Base-by-base conservation (phyloP, 2,113 vertebrate species). In the Halcyon senegalensis region DNA sequence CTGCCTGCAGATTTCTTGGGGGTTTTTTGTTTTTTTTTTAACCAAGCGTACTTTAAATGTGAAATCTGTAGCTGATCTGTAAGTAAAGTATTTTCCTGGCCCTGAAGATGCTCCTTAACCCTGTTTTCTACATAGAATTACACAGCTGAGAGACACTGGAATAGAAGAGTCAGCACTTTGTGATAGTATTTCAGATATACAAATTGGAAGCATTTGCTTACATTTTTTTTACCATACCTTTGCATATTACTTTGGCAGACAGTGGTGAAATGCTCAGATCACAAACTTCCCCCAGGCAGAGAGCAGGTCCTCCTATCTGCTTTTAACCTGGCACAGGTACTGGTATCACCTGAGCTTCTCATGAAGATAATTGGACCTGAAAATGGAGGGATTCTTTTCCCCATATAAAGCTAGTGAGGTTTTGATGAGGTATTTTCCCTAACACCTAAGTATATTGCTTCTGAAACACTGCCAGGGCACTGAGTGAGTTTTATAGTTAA, bases 161-260 rank as follows among this genome's bases (percentile, higher is more conserved):
- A 93, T 37, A 96, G 68, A 96, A 48, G 44, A 95, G 89, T 96
- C 94, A 94, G 95, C 96, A 82, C 87, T 92, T 93, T 2, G 1
- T 95, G 93, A 83, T 79, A 86, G 82, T 92, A 79, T 82, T 96
- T 89, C 63, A 94, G 84, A 87, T 93, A 94, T 87, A 96, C 96
- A 96, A 94, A 96, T 93, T 64, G 90, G 55, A 89, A 84, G 79
- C 37, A 87, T 96, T 96, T 96, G 88, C 92, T 94, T 95, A 75
- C 74, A 79, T 63, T 76, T 95, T 84, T 94, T 73, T 68, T 87
- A 68, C 76, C 73, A 50, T 94, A 66, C 90, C 80, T 94, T 89
- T 96, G 92, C 94, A 89, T 96, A 87, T 87, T 89, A 64, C 69
- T 94, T 89, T 95, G 90, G 92, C 94, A 90, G 69, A 64, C 69